These are phyloP conservation scores for Metopia argyrocephala DNA, from an alignment of 2,888 invertebrate genomes.

Conservation along the genomic window DNA sequence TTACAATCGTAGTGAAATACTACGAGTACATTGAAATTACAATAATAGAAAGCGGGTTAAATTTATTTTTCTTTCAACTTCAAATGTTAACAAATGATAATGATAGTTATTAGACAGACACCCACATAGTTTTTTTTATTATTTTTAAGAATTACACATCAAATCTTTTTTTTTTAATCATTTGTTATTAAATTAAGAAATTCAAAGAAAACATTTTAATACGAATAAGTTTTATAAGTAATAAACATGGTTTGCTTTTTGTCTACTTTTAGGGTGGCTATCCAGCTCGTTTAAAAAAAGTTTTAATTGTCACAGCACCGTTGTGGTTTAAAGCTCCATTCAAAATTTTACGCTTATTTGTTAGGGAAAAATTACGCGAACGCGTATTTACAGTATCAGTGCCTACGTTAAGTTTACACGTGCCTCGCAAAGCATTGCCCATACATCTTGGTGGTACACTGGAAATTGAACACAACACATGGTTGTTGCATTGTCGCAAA, in stretches of 20 bases:
- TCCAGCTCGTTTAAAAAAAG: conserved; percentile 97
- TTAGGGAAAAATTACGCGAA: conserved; percentile 96
- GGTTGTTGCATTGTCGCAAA: conserved; percentile 87
- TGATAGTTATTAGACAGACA: too few species aligned
- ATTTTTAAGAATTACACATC: too few species aligned
- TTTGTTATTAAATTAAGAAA: too few species aligned
- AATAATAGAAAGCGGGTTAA: too few species aligned
- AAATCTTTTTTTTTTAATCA: too few species aligned
- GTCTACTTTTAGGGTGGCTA: conserved; percentile 90
- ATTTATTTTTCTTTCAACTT: too few species aligned
- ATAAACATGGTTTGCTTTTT: neutral
- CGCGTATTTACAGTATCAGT: conserved; percentile 96
- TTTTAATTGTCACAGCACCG: conserved; percentile 97
- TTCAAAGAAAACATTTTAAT: too few species aligned
- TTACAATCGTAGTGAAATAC: conserved; percentile 4
- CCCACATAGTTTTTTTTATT: too few species aligned
- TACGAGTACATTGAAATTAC: neutral
- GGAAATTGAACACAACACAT: conserved; percentile 92
- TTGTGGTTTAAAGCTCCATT: conserved; percentile 99
- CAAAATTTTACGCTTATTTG: conserved; percentile 95
- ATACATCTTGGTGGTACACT: conserved; percentile 92
- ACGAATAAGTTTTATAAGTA: neutral
- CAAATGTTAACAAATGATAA: too few species aligned
- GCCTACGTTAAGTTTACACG: conserved; percentile 92
- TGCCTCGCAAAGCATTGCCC: conserved; percentile 93